Evolutionary conservation across 2,113 vertebrate genomes (phyloP), one percentile per base, ranked within the genome.

Genomic region (Perca fluviatilis): DNA sequence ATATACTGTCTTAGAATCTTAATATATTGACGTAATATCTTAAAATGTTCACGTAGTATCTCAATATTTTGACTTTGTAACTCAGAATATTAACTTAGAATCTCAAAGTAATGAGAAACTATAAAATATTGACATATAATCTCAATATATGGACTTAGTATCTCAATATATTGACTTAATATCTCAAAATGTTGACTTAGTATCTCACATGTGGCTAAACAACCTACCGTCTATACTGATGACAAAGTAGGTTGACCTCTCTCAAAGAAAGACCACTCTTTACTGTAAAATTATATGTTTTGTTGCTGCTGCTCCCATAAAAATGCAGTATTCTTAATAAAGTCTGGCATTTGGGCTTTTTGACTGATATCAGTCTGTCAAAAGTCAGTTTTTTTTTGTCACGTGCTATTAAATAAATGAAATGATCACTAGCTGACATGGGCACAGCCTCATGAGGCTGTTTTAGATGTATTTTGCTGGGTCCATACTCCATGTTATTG

Each of bases 401-500:
- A 43, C 11, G 40, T 43, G 40, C 40, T 43, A 33, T 33, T 33
- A 33, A 33, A 10, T 43, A 11, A 60, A 33, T 14, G 2, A 57
- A 46, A n/a, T 19, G 6, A 70, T 56, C 21, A 21, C 1, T 27
- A 9, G 30, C 47, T 33, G 27, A 21, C 36, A 12, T 13, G 27
- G 5, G 56, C 30, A 27, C 21, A 8, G 15, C 23, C 49, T 58
- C 36, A 14, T 9, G 54, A 63, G 57, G 49, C 64, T n/a, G 54
- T 1, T 46, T 10, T 43, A 27, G 5, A 63, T 64, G 40, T 51
- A 13, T 57, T 43, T 33, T 54, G 78, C 36, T 8, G 3, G 9
- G 14, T 49, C 94, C 90, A 92, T 94, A 92, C 87, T 88, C 6
- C 19, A 25, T 61, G 56, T 95, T 92, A 92, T 88, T 89, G 93